phyloP scores from a whole-genome alignment of 2,113 vertebrate species.

The Brachyhypopomus occidentalis region DNA sequence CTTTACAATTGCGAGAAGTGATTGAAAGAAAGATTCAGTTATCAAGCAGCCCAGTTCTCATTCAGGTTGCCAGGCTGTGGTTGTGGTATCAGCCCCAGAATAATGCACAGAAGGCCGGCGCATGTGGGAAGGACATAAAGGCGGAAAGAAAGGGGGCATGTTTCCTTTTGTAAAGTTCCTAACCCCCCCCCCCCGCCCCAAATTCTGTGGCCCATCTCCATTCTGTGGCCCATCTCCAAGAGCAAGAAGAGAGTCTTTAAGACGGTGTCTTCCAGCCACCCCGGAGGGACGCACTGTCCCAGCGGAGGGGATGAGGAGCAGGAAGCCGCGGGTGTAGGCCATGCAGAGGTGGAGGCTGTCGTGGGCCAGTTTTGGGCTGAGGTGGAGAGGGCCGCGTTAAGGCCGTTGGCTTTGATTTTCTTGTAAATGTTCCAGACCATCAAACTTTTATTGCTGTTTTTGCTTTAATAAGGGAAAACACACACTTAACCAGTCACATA shows the following conservation, averaged over 20 bases:
- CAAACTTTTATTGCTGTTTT: slow-evolving; percentile 38
- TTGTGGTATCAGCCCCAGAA: not conserved
- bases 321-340: not conserved
- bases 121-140: slow-evolving; percentile 25
- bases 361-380: not conserved
- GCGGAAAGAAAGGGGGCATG: not conserved
- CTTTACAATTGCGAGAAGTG: not conserved
- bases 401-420: slow-evolving; percentile 17
- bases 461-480: slow-evolving; percentile 4
- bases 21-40: slow-evolving; percentile 21
- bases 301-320: not conserved
- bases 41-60: not conserved
- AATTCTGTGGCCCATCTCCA: slow-evolving; percentile 28
- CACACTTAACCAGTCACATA: not conserved
- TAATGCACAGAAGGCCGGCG: not conserved
- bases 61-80: not conserved
- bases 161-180: slow-evolving; percentile 35
- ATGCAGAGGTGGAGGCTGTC: slow-evolving; percentile 9
- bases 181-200: slow-evolving; percentile 20
- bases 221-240: not conserved
- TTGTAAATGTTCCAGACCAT: slow-evolving; percentile 41
- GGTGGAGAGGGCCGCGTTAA: slow-evolving; percentile 12
- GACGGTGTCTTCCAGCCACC: slow-evolving; percentile 19
- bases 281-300: slow-evolving; percentile 22
- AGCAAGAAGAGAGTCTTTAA: slow-evolving; percentile 46